Evolutionary conservation across 2,113 vertebrate genomes (phyloP), one percentile per base, ranked within the genome.

Genomic region (Zosterops japonicus): DNA sequence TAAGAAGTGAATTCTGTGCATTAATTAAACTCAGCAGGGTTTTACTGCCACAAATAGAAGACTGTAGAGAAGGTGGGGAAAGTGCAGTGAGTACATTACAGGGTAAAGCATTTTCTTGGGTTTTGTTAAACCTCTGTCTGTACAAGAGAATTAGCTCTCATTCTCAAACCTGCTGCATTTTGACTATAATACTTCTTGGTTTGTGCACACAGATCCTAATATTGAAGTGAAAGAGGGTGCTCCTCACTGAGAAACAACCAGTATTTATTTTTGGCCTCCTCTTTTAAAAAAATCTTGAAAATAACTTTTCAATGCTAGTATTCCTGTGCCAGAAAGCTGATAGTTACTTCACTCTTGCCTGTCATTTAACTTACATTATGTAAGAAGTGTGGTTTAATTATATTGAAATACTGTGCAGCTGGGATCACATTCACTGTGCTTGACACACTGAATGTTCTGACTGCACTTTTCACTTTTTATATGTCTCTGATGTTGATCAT

Each of bases 331-430:
- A 75, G 81, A 68, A 79, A 75, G 33, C 61, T 87, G 69, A 50
- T 14, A 63, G 72, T 78, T 81, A 65, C 46, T 65, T 92, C 35
- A n/a, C 47, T 95, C 53, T 61, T 70, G 64, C 25, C 27, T 87
- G 52, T 83, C 60, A 41, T 67, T 91, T 89, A 41, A 39, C 33
- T 93, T 63, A 12, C 3, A 56, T 85, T 65, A 44, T 55, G 22
- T 77, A 65, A 92, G 67, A 79, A 88, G 50, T 83, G n/a, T 39
- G 24, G 35, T 56, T 92, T 87, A 89, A 92, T 90, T 89, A 70
- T n/a, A 50, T 41, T 83, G n/a, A 89, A 90, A 71, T 81, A 86
- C 71, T 81, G 39, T 92, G 80, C 91, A 95, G 56, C 68, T 95
- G 86, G 31, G 52, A 52, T 82, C 46, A 8, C 42, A 27, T 94